Evolutionary conservation across 1,140 invertebrate species (phyloP), one percentile per base, ranked within the genome.

Genomic region (Sitophilus oryzae): DNA sequence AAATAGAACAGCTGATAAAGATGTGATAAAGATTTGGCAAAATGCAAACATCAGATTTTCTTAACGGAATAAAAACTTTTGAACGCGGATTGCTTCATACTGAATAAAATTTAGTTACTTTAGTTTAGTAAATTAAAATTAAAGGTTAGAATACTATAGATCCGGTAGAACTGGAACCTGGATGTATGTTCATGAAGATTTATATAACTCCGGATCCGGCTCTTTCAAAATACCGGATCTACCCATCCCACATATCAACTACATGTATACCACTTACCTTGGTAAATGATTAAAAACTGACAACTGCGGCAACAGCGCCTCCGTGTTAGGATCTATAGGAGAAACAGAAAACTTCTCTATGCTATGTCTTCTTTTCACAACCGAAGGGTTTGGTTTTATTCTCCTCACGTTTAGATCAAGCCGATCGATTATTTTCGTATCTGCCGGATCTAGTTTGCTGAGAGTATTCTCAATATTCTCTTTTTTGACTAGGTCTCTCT

Each of bases 321-420:
- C 58, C 6, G 23, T 59, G 40, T 23, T n/a, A 3, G 35, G 21
- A 21, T 66, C 59, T 11, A 52, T 22, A 19, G 43, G 16, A n/a
- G 50, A 41, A 18, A 68, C 48, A 0, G 67, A 65, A 56, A 63
- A 64, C 58, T 71, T 70, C 43, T 70, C 71, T 36, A 71, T 68
- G 49, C 69, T 72, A 52, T 72, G 68, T 21, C 71, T 45, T 11
- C 71, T 43, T 38, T 62, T 66, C n/a, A 35, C 30, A 5, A 58
- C 44, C 1, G 66, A 54, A 15, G 45, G 47, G 18, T 68, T 62
- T 19, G 56, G 55, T 40, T 62, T 65, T 5, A 60, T 43, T 47
- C 64, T 68, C 6, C 40, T 44, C 9, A 72, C 69, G 41, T 70
- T 70, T 19, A 72, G 60, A 61, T 71, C 68, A 36, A 72, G 54